Percentiles rank a stretch among this genome's conserved stretches.
These are phyloP conservation scores for Drosophila melanosoma DNA, from an alignment of 2,888 invertebrate species.

Conservation along the genomic window DNA sequence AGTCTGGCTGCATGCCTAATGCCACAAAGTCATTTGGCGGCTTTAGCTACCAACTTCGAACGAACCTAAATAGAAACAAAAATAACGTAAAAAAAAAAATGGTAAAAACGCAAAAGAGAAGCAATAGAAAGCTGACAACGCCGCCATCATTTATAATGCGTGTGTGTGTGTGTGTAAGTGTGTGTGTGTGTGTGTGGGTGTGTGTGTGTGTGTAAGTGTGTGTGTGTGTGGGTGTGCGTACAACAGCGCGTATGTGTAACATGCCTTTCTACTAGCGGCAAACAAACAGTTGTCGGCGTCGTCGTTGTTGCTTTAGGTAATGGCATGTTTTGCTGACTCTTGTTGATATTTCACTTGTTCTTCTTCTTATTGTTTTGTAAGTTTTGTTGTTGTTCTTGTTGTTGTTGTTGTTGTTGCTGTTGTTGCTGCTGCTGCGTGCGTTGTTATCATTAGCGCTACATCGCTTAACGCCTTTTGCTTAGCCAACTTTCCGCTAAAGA, in stretches of 20 bases:
- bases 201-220: background rate
- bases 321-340: slow-evolving; percentile 21
- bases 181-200: background rate
- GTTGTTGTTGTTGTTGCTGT: slow-evolving; percentile 23
- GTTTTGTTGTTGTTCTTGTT: slow-evolving; percentile 17
- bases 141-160: slow-evolving; percentile 70
- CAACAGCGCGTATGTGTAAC: slow-evolving; percentile 74
- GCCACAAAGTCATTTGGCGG: slow-evolving; percentile 80
- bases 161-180: background rate
- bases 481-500: slow-evolving; percentile 16
- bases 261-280: slow-evolving; percentile 50
- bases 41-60: slow-evolving; percentile 62
- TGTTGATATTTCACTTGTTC: slow-evolving; percentile 23
- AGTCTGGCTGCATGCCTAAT: slow-evolving; percentile 60
- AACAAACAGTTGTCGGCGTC: slow-evolving; percentile 44
- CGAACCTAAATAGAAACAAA: slow-evolving; percentile 36
- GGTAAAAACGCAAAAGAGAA: slow-evolving; percentile 8
- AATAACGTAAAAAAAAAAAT: slow-evolving; percentile 18
- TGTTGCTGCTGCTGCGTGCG: slow-evolving; percentile 57
- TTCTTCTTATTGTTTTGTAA: background rate
- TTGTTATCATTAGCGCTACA: slow-evolving; percentile 64
- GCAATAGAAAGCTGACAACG: slow-evolving; percentile 37
- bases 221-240: slow-evolving; percentile 14
- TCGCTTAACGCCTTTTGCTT: slow-evolving; percentile 67
- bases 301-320: slow-evolving; percentile 34